phyloP scores from a whole-genome alignment of 1,140 invertebrate genomes.

The Drosophila ironensis region DNA sequence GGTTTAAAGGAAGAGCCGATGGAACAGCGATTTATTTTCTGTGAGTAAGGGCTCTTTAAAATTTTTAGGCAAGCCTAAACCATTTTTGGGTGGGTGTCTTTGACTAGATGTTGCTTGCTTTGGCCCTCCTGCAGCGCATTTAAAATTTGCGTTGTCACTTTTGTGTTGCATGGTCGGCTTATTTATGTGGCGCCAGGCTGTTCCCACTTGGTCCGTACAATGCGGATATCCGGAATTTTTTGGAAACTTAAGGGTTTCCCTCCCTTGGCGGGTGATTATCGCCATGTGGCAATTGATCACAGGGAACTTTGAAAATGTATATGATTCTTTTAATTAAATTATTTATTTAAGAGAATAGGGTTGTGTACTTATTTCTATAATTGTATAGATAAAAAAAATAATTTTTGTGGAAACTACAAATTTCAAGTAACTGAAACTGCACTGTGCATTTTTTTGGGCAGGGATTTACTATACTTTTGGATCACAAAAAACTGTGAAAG shows the following conservation, averaged over 20 bases:
- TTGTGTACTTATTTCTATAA: no score
- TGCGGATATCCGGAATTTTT: background rate
- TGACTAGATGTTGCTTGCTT: constrained; percentile 21
- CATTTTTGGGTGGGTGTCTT: constrained; percentile 8
- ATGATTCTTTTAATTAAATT: no score
- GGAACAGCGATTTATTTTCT: background rate
- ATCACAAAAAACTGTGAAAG: no score
- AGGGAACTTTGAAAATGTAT: background rate
- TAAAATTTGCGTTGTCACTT: constrained; percentile 65
- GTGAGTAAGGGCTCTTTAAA: constrained; percentile 23
- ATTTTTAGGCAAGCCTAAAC: constrained; percentile 57
- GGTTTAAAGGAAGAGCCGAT: constrained; percentile 2
- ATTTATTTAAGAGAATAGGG: no score
- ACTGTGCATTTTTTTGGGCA: no score
- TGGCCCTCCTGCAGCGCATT: constrained; percentile 52
- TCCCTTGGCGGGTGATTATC: constrained; percentile 18
- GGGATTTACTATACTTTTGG: no score
- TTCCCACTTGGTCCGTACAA: constrained; percentile 23
- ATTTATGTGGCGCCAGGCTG: constrained; percentile 73
- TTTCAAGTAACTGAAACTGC: no score
- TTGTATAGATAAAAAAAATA: no score
- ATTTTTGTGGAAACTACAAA: no score
- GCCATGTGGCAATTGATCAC: background rate
- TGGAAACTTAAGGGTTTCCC: background rate
- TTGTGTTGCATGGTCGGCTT: constrained; percentile 53